Evolutionary conservation across 2,797 vertebrate genomes (phyloP).

Genomic region (Anguilla obscura): DNA sequence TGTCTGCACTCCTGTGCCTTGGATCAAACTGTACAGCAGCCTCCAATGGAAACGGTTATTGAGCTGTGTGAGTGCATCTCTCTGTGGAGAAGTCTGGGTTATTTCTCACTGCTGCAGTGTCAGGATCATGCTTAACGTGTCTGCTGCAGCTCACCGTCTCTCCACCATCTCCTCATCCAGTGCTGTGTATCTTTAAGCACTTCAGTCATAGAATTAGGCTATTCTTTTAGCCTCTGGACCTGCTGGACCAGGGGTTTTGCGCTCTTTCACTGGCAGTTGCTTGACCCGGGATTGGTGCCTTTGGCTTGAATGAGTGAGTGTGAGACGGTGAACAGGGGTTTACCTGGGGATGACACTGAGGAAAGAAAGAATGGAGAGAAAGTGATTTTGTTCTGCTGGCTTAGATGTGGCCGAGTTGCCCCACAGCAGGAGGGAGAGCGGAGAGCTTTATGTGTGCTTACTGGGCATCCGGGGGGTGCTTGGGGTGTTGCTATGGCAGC

Average conservation of each 20-base stretch:
- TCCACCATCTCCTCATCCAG: background rate
- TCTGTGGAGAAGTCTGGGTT: background rate
- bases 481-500: conserved; percentile 24
- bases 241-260: background rate
- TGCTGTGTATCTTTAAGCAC: background rate
- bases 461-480: background rate
- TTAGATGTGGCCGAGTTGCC: background rate
- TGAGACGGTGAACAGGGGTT: background rate
- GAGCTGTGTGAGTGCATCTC: background rate
- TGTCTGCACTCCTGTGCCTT: background rate
- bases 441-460: background rate
- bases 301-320: background rate
- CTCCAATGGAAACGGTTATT: background rate
- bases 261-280: background rate
- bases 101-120: background rate
- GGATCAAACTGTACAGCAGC: background rate
- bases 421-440: background rate
- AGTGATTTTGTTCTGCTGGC: background rate
- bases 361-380: background rate
- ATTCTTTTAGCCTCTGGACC: background rate
- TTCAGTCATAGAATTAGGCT: background rate
- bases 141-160: background rate
- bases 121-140: background rate
- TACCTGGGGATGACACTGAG: background rate
- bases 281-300: background rate